Evolutionary conservation across 2,113 vertebrate genomes (phyloP), one percentile per base, ranked within the genome.

Genomic region (Poeciliopsis retropinna): DNA sequence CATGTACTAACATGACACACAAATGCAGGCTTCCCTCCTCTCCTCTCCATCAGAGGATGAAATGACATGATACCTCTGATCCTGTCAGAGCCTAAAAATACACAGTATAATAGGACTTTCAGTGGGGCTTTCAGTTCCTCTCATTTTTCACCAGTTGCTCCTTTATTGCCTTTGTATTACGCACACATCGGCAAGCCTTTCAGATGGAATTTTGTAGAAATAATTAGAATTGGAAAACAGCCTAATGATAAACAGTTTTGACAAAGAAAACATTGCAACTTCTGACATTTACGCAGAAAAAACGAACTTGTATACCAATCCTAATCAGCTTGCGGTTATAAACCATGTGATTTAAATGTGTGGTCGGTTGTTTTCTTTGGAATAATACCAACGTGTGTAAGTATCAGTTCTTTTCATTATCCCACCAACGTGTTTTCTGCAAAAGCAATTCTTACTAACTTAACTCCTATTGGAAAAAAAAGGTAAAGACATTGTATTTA

Each of bases 1-100:
- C 44, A 32, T 73, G 70, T 63, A 70, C 61, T 19, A 34, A 77
- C 75, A 86, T 65, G 60, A 76, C 76, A 78, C 62, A 69, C 4
- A 67, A 44, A 70, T 11, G 64, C 9, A 85, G 73, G 77, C 41
- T 82, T 83, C 22, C 39, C 65, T 76, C 72, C 77, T 66, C 32
- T 76, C 41, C 67, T 81, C 75, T 76, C 79, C 69, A 84, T 78
- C 72, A 78, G 84, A 87, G 81, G 71, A 75, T 86, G 81, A 89
- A 92, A 87, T 84, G 44, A 80, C 75, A 83, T 75, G 32, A 75
- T 68, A 83, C 71, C 72, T 80, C 47, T 78, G 71, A 89, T 87
- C 78, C 79, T 73, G 75, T 80, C 65, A 61, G 32, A 73, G 84
- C 72, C 78, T 64, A 32, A 79, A 83, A 77, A 82, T 67, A 75